Percentiles rank a stretch among this genome's conserved stretches.
These are phyloP conservation scores for Proteles cristata DNA, from an alignment of 2,113 vertebrate species.

Conservation along the genomic window DNA sequence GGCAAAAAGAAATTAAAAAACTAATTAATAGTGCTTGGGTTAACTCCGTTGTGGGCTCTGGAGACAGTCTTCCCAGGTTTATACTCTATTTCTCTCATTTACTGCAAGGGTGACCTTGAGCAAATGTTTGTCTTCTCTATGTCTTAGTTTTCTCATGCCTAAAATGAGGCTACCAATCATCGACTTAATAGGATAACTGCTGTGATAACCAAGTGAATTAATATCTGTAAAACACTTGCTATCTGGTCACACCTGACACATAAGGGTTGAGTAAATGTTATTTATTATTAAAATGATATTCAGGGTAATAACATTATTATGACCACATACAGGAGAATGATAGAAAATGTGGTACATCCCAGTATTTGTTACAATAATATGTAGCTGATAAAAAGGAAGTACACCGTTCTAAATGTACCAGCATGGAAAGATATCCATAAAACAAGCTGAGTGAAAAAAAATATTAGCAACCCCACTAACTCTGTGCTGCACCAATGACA, in stretches of 20 bases:
- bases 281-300: not conserved
- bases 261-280: not conserved
- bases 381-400: not conserved
- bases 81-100: not conserved
- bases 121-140: not conserved
- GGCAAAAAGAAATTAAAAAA: not conserved
- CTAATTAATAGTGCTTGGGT: not conserved
- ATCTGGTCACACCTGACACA: not conserved
- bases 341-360: not conserved
- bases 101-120: not conserved
- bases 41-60: not conserved
- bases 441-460: not conserved
- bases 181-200: not conserved
- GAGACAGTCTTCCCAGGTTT: not conserved
- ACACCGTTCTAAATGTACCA: not conserved
- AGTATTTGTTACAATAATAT: not conserved
- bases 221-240: not conserved
- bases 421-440: not conserved
- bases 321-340: not conserved
- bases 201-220: not conserved
- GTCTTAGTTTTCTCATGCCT: not conserved
- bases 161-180: not conserved
- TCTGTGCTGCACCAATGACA: not conserved
- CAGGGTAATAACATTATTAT: not conserved
- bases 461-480: not conserved